Evolutionary conservation across 2,888 invertebrate genomes (phyloP).

Genomic region (Callimorpha dominula): DNA sequence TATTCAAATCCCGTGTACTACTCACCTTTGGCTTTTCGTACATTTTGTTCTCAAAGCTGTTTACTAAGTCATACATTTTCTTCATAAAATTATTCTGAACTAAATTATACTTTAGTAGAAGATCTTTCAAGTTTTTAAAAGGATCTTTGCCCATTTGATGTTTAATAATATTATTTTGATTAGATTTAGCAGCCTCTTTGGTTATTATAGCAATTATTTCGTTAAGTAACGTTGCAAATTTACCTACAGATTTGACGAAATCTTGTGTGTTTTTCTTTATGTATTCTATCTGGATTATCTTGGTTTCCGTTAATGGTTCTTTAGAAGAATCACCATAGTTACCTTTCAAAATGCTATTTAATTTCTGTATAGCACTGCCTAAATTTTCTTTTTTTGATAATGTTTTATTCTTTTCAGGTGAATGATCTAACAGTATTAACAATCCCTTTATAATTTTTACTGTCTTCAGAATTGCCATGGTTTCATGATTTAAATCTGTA

Average conservation of each 20-base stretch:
- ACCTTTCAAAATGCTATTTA: constrained; percentile 63
- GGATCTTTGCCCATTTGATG: constrained; percentile 38
- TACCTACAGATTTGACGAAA: constrained; percentile 69
- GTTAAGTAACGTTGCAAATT: constrained; percentile 66
- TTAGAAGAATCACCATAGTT: constrained; percentile 37
- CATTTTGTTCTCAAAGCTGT: constrained; percentile 50
- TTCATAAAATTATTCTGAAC: constrained; percentile 71
- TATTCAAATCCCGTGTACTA: constrained; percentile 37
- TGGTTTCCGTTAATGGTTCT: constrained; percentile 54
- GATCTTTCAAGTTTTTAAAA: constrained; percentile 59
- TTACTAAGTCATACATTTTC: constrained; percentile 65
- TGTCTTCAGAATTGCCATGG: constrained; percentile 62
- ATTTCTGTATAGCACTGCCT: constrained; percentile 58
- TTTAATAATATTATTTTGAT: neutral
- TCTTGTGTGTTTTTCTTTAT: constrained; percentile 67
- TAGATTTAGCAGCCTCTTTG: constrained; percentile 27
- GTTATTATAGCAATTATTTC: constrained; percentile 65
- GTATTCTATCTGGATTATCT: constrained; percentile 63
- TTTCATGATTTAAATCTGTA: constrained; percentile 63
- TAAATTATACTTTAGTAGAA: constrained; percentile 66
- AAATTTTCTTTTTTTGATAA: constrained; percentile 31
- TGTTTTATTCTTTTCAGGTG: constrained; percentile 28
- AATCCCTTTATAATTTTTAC: constrained; percentile 71
- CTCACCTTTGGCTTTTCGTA: constrained; percentile 34
- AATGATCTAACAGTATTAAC: constrained; percentile 57